A percentile compares a stretch with the other conserved stretches of the same genome.
Evolutionary conservation across 2,113 vertebrate species (phyloP).

Genomic region (Heteronetta atricapilla): DNA sequence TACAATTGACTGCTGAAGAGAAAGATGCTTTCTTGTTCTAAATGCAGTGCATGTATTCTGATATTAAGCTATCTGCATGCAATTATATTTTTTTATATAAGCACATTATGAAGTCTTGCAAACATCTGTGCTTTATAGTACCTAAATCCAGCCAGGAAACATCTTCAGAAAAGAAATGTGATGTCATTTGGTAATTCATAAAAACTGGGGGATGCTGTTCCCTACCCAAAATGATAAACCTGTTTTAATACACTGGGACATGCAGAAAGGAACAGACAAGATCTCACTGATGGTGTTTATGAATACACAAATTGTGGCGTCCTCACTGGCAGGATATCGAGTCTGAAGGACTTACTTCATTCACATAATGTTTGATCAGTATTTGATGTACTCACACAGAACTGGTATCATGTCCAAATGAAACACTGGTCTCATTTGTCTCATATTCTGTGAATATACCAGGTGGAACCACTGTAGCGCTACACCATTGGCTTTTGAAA

Average conservation of each 20-base stretch:
- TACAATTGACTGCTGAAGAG: not conserved
- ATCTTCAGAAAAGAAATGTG: not conserved
- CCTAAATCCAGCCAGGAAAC: not conserved
- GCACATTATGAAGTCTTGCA: slow-evolving; percentile 29
- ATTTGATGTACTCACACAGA: slow-evolving; percentile 29
- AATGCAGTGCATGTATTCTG: not conserved
- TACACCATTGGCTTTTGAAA: not conserved
- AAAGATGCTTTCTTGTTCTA: not conserved
- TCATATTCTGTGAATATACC: not conserved
- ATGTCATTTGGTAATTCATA: slow-evolving; percentile 48
- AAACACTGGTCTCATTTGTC: not conserved
- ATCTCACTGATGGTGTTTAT: slow-evolving; percentile 53
- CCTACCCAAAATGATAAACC: slow-evolving; percentile 31
- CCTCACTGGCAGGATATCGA: slow-evolving; percentile 61
- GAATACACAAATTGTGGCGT: slow-evolving; percentile 44
- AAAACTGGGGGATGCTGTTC: not conserved
- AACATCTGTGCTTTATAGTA: not conserved
- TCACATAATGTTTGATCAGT: not conserved
- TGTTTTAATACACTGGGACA: slow-evolving; percentile 15
- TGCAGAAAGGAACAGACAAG: slow-evolving; percentile 47
- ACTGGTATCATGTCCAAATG: not conserved
- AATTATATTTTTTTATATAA: not conserved
- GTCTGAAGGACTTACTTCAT: slow-evolving; percentile 43
- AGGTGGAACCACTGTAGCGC: not conserved
- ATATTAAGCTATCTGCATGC: not conserved